Evolutionary conservation across 1,140 invertebrate species (phyloP).

Genomic region (Vanessa tameamea): DNA sequence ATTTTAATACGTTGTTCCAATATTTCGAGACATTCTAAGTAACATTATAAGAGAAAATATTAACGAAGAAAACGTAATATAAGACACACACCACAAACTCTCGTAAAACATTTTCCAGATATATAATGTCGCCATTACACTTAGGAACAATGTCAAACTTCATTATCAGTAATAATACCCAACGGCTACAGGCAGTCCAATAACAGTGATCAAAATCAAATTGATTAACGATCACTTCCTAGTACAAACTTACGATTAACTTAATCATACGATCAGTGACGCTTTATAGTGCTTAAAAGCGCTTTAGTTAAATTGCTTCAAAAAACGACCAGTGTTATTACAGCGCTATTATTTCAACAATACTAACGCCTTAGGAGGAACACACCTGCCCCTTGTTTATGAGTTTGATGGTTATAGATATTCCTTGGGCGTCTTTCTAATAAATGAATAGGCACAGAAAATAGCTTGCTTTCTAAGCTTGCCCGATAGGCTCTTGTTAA

Average conservation of each 20-base stretch:
- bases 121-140: neutral
- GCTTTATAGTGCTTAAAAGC: slow-evolving; percentile 1
- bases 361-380: slow-evolving; percentile 36
- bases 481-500: slow-evolving; percentile 25
- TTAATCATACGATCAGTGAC: slow-evolving; percentile 5
- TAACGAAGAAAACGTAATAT: neutral
- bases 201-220: slow-evolving; percentile 26
- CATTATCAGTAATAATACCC: slow-evolving; percentile 22
- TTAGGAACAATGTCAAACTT: slow-evolving; percentile 2
- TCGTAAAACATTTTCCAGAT: slow-evolving; percentile 2
- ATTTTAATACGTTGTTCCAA: neutral
- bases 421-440: slow-evolving; percentile 36
- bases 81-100: neutral
- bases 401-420: slow-evolving; percentile 35
- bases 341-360: slow-evolving; percentile 10
- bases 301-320: neutral
- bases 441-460: slow-evolving; percentile 30
- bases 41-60: neutral
- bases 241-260: slow-evolving; percentile 11
- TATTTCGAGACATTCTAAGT: too few relatives aligned
- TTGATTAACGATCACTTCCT: slow-evolving; percentile 35
- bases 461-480: slow-evolving; percentile 34
- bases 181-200: slow-evolving; percentile 16
- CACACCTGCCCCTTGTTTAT: slow-evolving; percentile 39
- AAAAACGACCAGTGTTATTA: slow-evolving; percentile 10